Conservation (phyloP, 1,140 invertebrate species). For the Geopemphigus sp. region DNA sequence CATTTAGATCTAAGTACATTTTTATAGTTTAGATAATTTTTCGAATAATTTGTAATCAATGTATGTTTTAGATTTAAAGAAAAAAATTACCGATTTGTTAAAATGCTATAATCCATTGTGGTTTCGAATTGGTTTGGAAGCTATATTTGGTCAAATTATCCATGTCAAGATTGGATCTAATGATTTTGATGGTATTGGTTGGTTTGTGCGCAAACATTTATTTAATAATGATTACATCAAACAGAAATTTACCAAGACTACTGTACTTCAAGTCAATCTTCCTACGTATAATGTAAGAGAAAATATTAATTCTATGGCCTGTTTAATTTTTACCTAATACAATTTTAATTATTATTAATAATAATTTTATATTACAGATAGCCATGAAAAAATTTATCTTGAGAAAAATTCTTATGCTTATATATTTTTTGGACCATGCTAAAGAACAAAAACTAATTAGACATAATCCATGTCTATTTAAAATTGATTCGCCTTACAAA, state of each 20-base stretch:
- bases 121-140: slow-evolving; percentile 84
- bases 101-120: slow-evolving; percentile 87
- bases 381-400: slow-evolving; percentile 77
- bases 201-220: slow-evolving; percentile 70
- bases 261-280: slow-evolving; percentile 58
- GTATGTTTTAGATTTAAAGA: slow-evolving; percentile 65
- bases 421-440: slow-evolving; percentile 83
- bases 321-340: background rate
- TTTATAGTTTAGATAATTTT: background rate
- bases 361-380: slow-evolving; percentile 55
- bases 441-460: slow-evolving; percentile 77
- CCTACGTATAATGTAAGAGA: slow-evolving; percentile 20
- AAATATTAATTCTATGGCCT: background rate
- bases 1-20: slow-evolving; percentile 67
- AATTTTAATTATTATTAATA: no score
- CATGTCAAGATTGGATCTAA: slow-evolving; percentile 69
- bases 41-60: background rate
- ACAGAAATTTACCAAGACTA: slow-evolving; percentile 63
- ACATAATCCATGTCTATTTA: slow-evolving; percentile 87
- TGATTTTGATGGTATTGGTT: slow-evolving; percentile 73
- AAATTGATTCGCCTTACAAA: slow-evolving; percentile 75
- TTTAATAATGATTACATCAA: slow-evolving; percentile 68
- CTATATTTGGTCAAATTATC: slow-evolving; percentile 75
- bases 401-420: slow-evolving; percentile 77
- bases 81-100: slow-evolving; percentile 72